Evolutionary conservation across 2,888 invertebrate species (phyloP).

Genomic region (Cerastoderma edule): DNA sequence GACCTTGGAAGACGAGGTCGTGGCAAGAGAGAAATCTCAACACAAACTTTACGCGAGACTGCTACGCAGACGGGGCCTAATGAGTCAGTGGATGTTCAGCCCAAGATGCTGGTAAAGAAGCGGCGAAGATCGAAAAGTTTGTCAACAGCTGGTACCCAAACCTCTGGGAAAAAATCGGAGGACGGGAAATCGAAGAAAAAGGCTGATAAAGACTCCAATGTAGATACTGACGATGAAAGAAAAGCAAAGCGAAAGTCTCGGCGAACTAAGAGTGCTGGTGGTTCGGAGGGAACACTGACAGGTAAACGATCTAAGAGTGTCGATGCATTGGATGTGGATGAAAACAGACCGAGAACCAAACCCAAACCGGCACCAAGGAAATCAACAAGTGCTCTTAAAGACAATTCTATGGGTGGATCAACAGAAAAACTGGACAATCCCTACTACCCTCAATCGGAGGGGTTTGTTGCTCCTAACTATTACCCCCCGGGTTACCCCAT

Average conservation of each 20-base stretch:
- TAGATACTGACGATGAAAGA: conserved; percentile 2
- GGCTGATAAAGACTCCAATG: conserved; percentile 13
- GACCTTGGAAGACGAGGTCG: conserved; percentile 67
- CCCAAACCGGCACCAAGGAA: conserved; percentile 72
- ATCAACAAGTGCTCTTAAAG: conserved; percentile 54
- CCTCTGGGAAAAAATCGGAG: conserved; percentile 46
- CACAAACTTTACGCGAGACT: conserved; percentile 74
- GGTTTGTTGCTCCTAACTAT: conserved; percentile 33
- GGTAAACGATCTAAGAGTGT: conserved; percentile 55
- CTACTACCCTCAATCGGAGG: conserved; percentile 55
- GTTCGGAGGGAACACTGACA: conserved; percentile 24
- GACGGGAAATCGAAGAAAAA: conserved; percentile 42
- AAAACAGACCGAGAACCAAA: conserved; percentile 48
- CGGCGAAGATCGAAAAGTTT: conserved; percentile 64
- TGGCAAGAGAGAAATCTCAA: conserved; percentile 58
- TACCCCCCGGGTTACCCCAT: conserved; percentile 11
- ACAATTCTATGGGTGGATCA: conserved; percentile 43
- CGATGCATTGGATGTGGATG: conserved; percentile 38
- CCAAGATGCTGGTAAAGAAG: conserved; percentile 61
- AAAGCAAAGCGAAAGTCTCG: conserved; percentile 24
- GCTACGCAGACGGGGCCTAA: conserved; percentile 74
- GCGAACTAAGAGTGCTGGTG: conserved; percentile 55
- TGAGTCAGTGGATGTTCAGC: conserved; percentile 59
- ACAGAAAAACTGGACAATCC: conserved; percentile 49
- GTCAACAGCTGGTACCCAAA: conserved; percentile 70